These are phyloP conservation scores for Peribatodes rhomboidaria DNA, from an alignment of 2,888 invertebrate genomes.

Conservation along the genomic window DNA sequence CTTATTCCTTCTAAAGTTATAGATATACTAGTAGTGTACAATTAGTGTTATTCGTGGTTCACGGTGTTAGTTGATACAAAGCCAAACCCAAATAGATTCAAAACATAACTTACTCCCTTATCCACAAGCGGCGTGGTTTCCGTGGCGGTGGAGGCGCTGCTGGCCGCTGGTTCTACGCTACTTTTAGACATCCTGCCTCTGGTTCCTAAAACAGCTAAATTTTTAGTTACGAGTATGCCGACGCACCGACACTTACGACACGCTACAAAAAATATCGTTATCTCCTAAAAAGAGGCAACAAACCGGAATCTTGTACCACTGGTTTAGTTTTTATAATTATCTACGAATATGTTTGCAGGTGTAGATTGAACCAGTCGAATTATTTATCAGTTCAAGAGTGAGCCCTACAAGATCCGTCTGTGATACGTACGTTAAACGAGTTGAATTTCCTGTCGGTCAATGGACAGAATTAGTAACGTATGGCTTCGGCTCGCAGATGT, in stretches of 20 bases:
- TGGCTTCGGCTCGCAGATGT: constrained; percentile 60
- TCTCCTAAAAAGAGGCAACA: constrained; percentile 27
- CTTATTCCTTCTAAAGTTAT: no score
- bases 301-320: constrained; percentile 30
- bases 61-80: no score
- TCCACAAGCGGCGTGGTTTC: constrained; percentile 73
- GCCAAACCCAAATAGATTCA: not conserved
- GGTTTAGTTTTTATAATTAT: constrained; percentile 30
- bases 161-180: constrained; percentile 49
- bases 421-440: constrained; percentile 41
- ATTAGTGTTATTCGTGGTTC: no score
- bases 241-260: not conserved
- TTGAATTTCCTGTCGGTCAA: constrained; percentile 58
- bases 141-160: constrained; percentile 50
- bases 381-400: constrained; percentile 22
- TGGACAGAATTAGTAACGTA: constrained; percentile 52
- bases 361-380: no score
- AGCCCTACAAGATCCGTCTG: constrained; percentile 40
- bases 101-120: constrained; percentile 61
- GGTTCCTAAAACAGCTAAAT: not conserved
- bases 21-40: no score
- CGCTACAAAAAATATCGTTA: constrained; percentile 17
- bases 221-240: not conserved
- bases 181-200: constrained; percentile 62
- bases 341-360: not conserved